Evolutionary conservation across 1,140 invertebrate genomes (phyloP).

Genomic region (Sesamia nonagrioides): DNA sequence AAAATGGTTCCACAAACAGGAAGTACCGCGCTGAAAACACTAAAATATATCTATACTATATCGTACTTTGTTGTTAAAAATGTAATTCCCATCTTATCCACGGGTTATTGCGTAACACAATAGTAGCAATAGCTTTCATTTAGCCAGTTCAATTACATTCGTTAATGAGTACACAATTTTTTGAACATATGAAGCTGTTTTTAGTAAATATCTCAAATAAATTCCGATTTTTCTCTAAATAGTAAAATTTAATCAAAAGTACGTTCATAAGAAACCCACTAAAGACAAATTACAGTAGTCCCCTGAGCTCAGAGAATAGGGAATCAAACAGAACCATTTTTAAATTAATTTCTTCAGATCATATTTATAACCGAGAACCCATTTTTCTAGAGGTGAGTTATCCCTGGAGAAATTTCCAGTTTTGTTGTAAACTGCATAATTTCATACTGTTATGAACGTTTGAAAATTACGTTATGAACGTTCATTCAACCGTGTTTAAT

Average conservation of each 20-base stretch:
- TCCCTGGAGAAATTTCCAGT: conserved; percentile 40
- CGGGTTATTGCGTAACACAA: background rate
- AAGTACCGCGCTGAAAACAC: background rate
- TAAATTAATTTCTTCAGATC: conserved; percentile 47
- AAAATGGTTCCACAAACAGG: background rate
- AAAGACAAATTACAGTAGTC: conserved; percentile 30
- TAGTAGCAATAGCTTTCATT: no score
- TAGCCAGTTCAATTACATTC: no score
- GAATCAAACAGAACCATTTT: conserved; percentile 38
- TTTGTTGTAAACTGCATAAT: conserved; percentile 44
- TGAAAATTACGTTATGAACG: conserved; percentile 29
- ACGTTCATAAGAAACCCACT: conserved; percentile 6
- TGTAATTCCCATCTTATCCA: background rate
- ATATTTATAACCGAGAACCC: conserved; percentile 39
- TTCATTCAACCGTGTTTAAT: background rate
- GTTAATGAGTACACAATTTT: no score
- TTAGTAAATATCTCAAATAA: no score
- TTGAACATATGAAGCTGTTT: no score
- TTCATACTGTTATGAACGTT: conserved; percentile 26
- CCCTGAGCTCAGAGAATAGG: conserved; percentile 6
- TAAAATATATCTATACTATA: background rate
- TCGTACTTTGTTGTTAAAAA: background rate
- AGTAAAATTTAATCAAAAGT: conserved; percentile 4
- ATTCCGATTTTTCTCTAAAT: no score
- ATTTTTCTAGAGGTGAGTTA: conserved; percentile 39